Base-by-base conservation (phyloP, 2,113 vertebrate genomes). In the Suncus etruscus region DNA sequence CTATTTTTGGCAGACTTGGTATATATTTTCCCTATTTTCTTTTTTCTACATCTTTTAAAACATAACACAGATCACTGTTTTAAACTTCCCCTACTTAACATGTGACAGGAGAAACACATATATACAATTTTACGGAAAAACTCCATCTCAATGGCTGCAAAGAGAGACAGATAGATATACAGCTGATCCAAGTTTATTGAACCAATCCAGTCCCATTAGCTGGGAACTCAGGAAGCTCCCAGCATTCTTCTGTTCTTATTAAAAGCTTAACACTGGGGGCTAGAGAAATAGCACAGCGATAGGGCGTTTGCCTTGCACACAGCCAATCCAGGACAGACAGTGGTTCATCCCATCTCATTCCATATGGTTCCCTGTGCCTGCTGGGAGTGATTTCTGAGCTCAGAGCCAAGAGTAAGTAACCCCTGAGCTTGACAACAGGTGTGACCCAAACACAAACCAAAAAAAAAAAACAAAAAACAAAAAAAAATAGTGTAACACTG, bases 41-140 rank as follows among this genome's bases (percentile, higher is more conserved):
- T 77, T 74, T 93, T 68, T 79, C 22, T 85, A 18, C 9, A 24
- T 16, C 48, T 27, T 76, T 93, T 83, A 39, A 79, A 77, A 70
- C 61, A 76, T 39, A 82, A 61, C 4, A 51, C 61, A 81, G 86
- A 76, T 1, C 47, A 39, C 20, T 69, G 24, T 15, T 54, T 87
- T 18, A 24, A 76, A 12, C 78, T 18, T 31, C 20, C 39, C 89
- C 63, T 48, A 20, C 27, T 48, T 54, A 61, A 48, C 20, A 47
- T 1, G 83, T 1, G 25, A 51, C 5, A 3, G 8, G 58, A 32
- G 76, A 61, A 90, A 87, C n/a, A 68, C 16, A 50, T 11, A 27
- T 45, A 69, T 8, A 25, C 12, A 4, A 29, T 1, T 4, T 8
- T 58, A 54, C 12, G n/a, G 48, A 15, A 77, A 79, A 54, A 14